A percentile compares a stretch with the other conserved stretches of the same genome.
phyloP scores from a whole-genome alignment of 2,113 vertebrate species.

The Crotophaga sulcirostris region DNA sequence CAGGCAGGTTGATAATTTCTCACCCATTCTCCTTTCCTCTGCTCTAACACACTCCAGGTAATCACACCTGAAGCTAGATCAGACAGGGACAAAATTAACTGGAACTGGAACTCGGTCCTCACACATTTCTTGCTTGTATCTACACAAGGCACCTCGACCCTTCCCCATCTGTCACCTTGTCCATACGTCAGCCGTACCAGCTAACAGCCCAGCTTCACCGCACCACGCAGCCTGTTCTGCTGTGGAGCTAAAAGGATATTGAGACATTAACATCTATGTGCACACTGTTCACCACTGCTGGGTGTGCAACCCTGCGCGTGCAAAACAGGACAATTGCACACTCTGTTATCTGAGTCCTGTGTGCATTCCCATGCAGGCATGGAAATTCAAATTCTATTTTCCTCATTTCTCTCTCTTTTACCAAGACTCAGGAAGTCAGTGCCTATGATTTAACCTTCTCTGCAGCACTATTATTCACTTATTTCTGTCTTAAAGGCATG shows the following conservation, averaged over 20 bases:
- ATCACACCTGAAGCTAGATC: conserved; percentile 37
- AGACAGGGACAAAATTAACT: conserved; percentile 51
- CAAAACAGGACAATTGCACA: neutral
- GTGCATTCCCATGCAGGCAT: rapidly evolving
- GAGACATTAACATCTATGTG: neutral
- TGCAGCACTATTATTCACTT: neutral
- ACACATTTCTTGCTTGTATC: neutral
- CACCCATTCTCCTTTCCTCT: conserved; percentile 10
- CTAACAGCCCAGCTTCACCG: neutral
- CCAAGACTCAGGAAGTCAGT: neutral
- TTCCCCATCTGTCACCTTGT: neutral
- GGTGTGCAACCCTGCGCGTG: neutral
- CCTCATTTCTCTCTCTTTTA: neutral
- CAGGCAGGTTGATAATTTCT: conserved; percentile 53
- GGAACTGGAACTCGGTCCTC: neutral
- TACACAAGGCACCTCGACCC: neutral
- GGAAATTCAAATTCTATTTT: neutral
- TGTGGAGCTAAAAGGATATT: neutral
- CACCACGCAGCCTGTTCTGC: neutral
- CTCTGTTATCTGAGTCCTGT: rapidly evolving
- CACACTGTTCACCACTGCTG: rapidly evolving
- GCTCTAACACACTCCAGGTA: conserved; percentile 25
- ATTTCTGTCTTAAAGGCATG: neutral
- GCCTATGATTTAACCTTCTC: neutral
- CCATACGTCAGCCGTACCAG: rapidly evolving